Percentiles rank a stretch among this genome's conserved stretches.
phyloP scores from a whole-genome alignment of 2,797 vertebrate species.

The Acrossocheilus wenchowensis region DNA sequence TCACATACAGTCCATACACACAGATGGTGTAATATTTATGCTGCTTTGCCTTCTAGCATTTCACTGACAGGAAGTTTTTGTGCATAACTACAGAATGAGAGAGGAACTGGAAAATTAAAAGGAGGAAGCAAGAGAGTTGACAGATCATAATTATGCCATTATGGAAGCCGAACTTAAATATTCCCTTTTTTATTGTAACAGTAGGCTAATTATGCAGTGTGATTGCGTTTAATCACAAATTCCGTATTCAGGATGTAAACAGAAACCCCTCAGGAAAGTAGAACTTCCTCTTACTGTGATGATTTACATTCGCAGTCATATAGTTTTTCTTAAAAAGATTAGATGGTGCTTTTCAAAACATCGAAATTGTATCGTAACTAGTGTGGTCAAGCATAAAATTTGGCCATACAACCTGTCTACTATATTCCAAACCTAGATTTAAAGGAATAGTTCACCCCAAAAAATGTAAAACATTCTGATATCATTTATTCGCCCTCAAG shows the following conservation, averaged over 20 bases:
- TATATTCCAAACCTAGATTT: not conserved
- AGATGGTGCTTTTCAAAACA: not conserved
- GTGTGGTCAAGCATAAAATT: not conserved
- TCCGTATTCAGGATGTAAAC: not conserved
- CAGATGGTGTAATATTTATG: conserved; percentile 1
- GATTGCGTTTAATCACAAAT: not conserved
- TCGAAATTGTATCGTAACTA: not conserved
- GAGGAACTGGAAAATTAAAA: conserved; percentile 22
- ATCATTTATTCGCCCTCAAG: not conserved
- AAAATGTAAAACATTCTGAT: too few relatives aligned
- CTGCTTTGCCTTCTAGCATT: not conserved
- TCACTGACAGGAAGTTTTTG: not conserved
- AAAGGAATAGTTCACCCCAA: not conserved
- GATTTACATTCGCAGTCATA: not conserved
- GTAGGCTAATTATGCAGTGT: not conserved
- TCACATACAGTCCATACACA: not conserved
- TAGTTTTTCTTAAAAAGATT: not conserved
- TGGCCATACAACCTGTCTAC: not conserved
- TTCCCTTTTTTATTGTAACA: not conserved
- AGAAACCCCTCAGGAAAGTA: not conserved
- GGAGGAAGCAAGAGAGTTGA: conserved; percentile 1
- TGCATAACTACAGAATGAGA: not conserved
- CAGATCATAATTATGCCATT: not conserved
- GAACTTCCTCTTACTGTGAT: not conserved
- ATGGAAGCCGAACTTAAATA: not conserved